Conservation (phyloP, 2,888 invertebrate species). For the Troilus luridus region DNA sequence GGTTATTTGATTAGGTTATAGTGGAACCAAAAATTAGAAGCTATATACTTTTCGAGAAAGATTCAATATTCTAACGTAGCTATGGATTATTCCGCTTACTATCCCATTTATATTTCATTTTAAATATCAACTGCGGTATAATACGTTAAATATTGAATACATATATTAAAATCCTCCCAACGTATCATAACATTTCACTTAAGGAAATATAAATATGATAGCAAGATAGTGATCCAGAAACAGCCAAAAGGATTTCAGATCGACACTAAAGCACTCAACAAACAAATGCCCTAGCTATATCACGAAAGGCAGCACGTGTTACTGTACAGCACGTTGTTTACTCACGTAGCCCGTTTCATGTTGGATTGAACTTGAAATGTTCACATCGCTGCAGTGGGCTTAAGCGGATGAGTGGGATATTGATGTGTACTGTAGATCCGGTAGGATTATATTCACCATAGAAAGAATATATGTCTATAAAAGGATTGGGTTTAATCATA, state of each 20-base stretch:
- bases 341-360: background rate
- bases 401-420: background rate
- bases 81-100: too few species aligned
- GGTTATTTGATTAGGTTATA: too few species aligned
- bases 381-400: background rate
- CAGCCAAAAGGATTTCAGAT: background rate
- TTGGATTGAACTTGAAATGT: background rate
- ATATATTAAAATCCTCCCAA: too few species aligned
- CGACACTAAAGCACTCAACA: background rate
- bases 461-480: background rate
- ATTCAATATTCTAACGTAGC: too few species aligned
- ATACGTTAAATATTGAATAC: too few species aligned
- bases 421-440: background rate
- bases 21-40: too few species aligned
- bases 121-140: too few species aligned
- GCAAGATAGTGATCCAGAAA: background rate
- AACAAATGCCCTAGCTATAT: background rate
- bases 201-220: too few species aligned
- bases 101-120: too few species aligned
- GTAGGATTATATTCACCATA: background rate
- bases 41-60: too few species aligned
- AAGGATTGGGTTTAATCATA: too few species aligned
- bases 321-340: background rate
- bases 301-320: background rate
- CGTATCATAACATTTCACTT: too few species aligned